Evolutionary conservation across 2,797 vertebrate species (phyloP).

Genomic region (Coregonus sp.): DNA sequence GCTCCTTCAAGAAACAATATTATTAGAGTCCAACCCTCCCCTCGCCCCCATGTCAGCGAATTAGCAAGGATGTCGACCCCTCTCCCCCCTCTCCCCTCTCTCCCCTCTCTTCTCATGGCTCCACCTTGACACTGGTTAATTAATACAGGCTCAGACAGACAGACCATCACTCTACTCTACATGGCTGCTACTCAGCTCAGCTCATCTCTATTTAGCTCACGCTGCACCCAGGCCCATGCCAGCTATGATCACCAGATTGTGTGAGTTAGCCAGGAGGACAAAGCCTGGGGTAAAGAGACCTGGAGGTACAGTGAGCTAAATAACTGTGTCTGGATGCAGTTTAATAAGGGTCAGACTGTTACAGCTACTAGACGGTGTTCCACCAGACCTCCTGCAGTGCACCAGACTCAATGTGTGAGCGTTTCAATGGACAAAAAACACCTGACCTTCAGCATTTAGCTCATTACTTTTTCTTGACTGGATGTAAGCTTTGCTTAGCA

Average conservation of each 20-base stretch:
- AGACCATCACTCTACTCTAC: conserved; percentile 1
- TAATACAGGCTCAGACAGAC: conserved; percentile 45
- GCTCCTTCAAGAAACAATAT: conserved; percentile 79
- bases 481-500: too few species aligned
- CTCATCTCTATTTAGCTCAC: conserved; percentile 45
- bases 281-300: conserved; percentile 24
- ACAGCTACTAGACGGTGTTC: conserved; percentile 25
- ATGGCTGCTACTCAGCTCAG: conserved; percentile 7
- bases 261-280: conserved; percentile 17
- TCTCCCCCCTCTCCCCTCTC: conserved; percentile 14
- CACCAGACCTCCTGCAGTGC: conserved; percentile 8
- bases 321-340: conserved; percentile 17
- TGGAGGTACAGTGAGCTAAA: background rate
- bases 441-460: too few species aligned
- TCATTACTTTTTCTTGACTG: too few species aligned
- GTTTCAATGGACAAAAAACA: background rate
- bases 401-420: background rate
- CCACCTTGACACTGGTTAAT: conserved; percentile 60
- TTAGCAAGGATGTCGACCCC: conserved; percentile 74
- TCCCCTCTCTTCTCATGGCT: conserved; percentile 5
- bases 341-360: conserved; percentile 51
- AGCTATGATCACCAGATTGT: conserved; percentile 36
- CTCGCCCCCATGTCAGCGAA: conserved; percentile 75
- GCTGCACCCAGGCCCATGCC: conserved; percentile 2
- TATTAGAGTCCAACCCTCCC: conserved; percentile 68